Base-by-base conservation (phyloP, 1,140 invertebrate genomes). In the Zophobas morio region DNA sequence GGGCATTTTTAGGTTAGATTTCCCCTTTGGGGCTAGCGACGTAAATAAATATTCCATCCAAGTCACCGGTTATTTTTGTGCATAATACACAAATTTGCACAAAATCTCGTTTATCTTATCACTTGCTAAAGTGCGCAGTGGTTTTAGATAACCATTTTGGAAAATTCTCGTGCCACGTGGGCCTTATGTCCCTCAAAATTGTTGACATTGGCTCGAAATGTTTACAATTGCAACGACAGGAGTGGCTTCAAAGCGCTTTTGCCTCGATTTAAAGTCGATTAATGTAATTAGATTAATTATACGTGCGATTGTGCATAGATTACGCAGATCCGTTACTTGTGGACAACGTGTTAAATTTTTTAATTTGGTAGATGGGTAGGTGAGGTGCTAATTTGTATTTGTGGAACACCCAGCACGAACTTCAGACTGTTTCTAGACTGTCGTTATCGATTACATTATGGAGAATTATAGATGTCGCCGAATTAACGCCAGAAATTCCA, bases 401-500 rank as follows among this genome's bases (percentile, higher is more conserved):
- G 40, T 66, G 33, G 33, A 34, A 34, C 8, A 20, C 54, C 35
- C 35, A 6, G 3, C 40, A 63, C 57, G 40, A n/a, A n/a, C 2
- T 39, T 33, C 57, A 42, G 33, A 40, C 8, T n/a, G 40, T 66
- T 66, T 66, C 60, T 66, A 66, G 39, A 46, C 60, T 42, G 39
- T 32, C 32, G n/a, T 66, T 66, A 66, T 66, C 39, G 60, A 66
- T 66, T 66, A n/a, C 32, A 66, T 47, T 42, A 66, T 40, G 37
- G n/a, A 42, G 37, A 8, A 40, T 1, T 66, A 66, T 66, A 66
- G 60, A 66, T 66, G 60, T 66, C 60, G 60, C 60, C 6, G 60
- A 32, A 42, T 66, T 32, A 66, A 66, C 36, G 35, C 37, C 74
- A 36, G 73, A 78, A 70, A 80, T 78, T 75, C 77, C 6, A 75